Evolutionary conservation across 2,797 vertebrate genomes (phyloP), one percentile per base, ranked within the genome.

Genomic region (Hemitrygon akajei): DNA sequence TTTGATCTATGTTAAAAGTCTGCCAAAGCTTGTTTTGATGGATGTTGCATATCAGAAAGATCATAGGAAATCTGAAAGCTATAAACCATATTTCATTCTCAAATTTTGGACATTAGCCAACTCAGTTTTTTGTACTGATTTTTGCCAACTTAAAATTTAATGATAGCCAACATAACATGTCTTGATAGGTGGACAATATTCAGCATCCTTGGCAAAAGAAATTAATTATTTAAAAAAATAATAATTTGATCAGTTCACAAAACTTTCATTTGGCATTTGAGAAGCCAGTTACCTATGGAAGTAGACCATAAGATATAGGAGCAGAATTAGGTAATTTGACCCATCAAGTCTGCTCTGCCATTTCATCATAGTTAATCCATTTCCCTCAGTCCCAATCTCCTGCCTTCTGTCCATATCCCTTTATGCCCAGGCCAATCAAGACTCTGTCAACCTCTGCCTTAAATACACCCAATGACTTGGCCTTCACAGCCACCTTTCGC

Each of bases 1-100:
- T 86, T 60, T 86, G 82, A 60, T 93, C 71, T 93, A 71, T 47
- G 47, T 76, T 27, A 47, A 69, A 89, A 89, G 84, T 37, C 20
- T 11, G 3, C 18, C 20, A 3, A 69, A 34, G 4, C 7, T 47
- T 60, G 47, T 76, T 75, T 93, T 93, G 71, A 14, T 27, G 47
- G 25, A 4, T 76, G 71, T 18, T n/a, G 11, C 25, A 16, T 76
- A 27, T 75, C 71, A 93, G 91, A 27, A 7, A 20, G 40, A 58
- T 76, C 56, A 34, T 37, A 63, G 71, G 14, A 73, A 40, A 58
- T 93, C 40, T 93, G 37, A 76, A 93, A 56, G 25, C 40, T 56
- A 14, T 93, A 58, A 71, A 91, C 34, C 30, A 16, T 40, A 47
- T 30, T 93, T n/a, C 5, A 75, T 37, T 93, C 37, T 47, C 47